Evolutionary conservation across 2,797 vertebrate genomes (phyloP).

Genomic region (Rhinatrema bivittatum): DNA sequence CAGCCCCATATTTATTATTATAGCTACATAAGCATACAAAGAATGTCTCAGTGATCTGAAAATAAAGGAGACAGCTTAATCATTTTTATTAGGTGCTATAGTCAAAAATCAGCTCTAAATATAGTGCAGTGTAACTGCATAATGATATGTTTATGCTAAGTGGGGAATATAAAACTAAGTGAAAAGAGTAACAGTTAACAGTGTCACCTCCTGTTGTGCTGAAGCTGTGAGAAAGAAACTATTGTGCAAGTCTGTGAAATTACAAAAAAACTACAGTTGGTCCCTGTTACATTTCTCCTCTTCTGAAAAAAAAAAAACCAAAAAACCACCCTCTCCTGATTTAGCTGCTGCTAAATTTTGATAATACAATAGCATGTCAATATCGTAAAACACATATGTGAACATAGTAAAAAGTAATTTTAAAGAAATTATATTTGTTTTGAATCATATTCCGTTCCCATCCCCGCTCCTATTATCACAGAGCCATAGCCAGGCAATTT

Average conservation of each 20-base stretch:
- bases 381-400: not conserved
- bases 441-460: not conserved
- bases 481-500: no score
- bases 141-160: conserved; percentile 71
- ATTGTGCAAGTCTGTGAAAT: conserved; percentile 59
- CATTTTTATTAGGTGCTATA: no score
- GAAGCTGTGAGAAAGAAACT: conserved; percentile 62
- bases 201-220: conserved; percentile 67
- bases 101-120: conserved; percentile 70
- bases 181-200: conserved; percentile 66
- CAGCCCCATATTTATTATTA: no score
- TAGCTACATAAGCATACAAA: no score
- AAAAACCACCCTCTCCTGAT: not conserved
- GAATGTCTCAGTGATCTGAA: no score
- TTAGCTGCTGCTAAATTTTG: not conserved
- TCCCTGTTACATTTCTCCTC: conserved; percentile 32
- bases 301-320: conserved; percentile 17
- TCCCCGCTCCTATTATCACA: no score
- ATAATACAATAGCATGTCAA: conserved; percentile 2
- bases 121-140: conserved; percentile 66
- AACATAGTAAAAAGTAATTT: not conserved
- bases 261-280: conserved; percentile 49
- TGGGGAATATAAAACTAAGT: conserved; percentile 56
- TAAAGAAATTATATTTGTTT: not conserved
- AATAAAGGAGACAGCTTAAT: no score